phyloP scores from a whole-genome alignment of 2,888 invertebrate genomes.

The Omphaloscelis lunosa region DNA sequence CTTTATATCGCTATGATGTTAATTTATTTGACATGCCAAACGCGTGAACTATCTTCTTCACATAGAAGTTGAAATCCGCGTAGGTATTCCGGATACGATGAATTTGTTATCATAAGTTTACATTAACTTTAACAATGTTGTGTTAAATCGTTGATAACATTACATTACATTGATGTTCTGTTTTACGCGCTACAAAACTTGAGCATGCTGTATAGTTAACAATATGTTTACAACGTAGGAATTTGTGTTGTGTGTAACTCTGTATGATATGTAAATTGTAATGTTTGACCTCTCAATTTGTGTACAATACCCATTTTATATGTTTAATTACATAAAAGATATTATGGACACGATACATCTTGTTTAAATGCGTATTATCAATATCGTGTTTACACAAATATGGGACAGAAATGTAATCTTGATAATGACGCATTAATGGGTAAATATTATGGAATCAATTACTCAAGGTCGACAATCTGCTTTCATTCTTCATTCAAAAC shows the following conservation, averaged over 20 bases:
- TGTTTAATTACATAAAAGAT: conserved; percentile 11
- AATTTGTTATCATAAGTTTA: conserved; percentile 31
- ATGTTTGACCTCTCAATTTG: conserved; percentile 4
- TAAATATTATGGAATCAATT: conserved; percentile 18
- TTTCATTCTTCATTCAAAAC: not conserved
- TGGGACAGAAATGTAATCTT: conserved; percentile 20
- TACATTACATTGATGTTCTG: conserved; percentile 3
- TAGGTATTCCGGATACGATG: conserved; percentile 7
- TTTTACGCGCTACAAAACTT: not conserved
- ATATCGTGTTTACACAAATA: conserved; percentile 18
- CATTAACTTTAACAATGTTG: conserved; percentile 3
- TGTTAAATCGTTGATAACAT: conserved; percentile 29
- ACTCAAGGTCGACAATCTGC: not conserved
- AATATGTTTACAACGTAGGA: not conserved
- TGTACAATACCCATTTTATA: not conserved
- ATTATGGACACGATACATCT: conserved; percentile 14
- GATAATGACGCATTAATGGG: not conserved
- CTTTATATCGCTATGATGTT: not conserved
- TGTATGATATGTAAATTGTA: not conserved
- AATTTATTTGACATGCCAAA: conserved; percentile 14
- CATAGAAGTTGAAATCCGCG: not conserved
- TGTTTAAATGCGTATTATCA: conserved; percentile 20
- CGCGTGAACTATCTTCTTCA: conserved; percentile 6
- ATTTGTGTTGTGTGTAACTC: conserved; percentile 2
- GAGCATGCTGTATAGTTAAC: conserved; percentile 1